Evolutionary conservation across 2,113 vertebrate species (phyloP), one percentile per base, ranked within the genome.

Genomic region (Neopipo cinnamomea): DNA sequence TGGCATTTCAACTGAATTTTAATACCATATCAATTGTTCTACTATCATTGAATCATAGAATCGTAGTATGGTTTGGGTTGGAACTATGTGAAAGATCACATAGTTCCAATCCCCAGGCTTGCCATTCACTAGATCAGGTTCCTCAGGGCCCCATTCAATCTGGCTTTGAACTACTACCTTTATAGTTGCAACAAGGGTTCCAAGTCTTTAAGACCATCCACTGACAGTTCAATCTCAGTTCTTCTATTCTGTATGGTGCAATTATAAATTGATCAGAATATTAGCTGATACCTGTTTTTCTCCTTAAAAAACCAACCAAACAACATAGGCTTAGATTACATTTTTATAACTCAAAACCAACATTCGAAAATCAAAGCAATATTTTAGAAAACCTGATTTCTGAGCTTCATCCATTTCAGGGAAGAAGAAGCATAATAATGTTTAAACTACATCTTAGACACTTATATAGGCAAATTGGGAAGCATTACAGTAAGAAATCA

Each of bases 301-400:
- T 80, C 21, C 62, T 65, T 56, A 65, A 50, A 89, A 88, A 88
- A 82, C 12, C 19, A 55, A 56, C 19, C 12, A 17, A 67, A 14
- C 15, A 66, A 44, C 31, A 52, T 7, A 75, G 21, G 33, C 22
- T 46, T 70, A 73, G 22, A 62, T 35, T 35, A 49, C 15, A 13
- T 42, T 88, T 70, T 73, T 80, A 25, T 50, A 83, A 70, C 31
- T 70, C 31, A 93, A 17, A 88, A 91, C 74, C 25, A 39, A 35
- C 33, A 84, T 80, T 63, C 63, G 55, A 72, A 93, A 93, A 75
- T n/a, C 62, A 83, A 92, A 89, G n/a, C 12, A 76, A 1, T 76
- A 75, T 72, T 80, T 91, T 35, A 11, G 39, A 73, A 58, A 73
- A 46, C 10, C 5, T 63, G 23, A 35, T 77, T 77, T 61, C 35